phyloP scores from a whole-genome alignment of 2,113 vertebrate species.

The Percina caprodes region DNA sequence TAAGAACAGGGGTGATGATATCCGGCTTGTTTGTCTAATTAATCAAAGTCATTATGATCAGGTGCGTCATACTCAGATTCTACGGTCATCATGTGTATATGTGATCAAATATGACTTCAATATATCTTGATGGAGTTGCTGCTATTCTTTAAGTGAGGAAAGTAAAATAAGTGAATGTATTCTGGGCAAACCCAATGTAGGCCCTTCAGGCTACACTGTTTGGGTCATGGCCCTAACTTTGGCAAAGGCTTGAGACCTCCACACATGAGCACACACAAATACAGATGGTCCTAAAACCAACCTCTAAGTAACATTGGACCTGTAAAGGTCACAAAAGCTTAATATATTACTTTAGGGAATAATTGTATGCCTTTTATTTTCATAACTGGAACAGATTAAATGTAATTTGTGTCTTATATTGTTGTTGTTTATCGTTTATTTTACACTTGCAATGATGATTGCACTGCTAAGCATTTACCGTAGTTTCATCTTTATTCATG shows the following conservation, averaged over 20 bases:
- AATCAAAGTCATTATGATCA: neutral
- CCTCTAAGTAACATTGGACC: neutral
- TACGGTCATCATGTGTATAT: neutral
- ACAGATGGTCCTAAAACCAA: neutral
- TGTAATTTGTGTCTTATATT: too few relatives aligned
- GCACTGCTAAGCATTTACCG: too few relatives aligned
- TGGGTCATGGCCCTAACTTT: neutral
- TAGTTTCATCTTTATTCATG: neutral
- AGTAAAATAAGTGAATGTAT: neutral
- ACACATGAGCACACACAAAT: neutral
- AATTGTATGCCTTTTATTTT: neutral
- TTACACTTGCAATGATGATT: neutral
- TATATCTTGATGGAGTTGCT: neutral
- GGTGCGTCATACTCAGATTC: neutral
- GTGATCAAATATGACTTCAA: neutral
- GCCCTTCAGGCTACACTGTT: neutral
- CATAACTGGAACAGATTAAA: neutral
- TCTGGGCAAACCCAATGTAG: neutral
- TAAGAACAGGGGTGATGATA: neutral
- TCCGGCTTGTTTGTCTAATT: constrained; percentile 1
- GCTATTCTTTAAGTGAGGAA: neutral
- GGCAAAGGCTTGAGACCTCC: neutral
- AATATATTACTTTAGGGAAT: neutral
- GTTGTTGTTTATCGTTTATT: neutral
- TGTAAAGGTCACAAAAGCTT: neutral